Percentiles rank a stretch among this genome's conserved stretches.
Evolutionary conservation across 2,888 invertebrate genomes (phyloP).

Genomic region (Phyllotreta striolata): DNA sequence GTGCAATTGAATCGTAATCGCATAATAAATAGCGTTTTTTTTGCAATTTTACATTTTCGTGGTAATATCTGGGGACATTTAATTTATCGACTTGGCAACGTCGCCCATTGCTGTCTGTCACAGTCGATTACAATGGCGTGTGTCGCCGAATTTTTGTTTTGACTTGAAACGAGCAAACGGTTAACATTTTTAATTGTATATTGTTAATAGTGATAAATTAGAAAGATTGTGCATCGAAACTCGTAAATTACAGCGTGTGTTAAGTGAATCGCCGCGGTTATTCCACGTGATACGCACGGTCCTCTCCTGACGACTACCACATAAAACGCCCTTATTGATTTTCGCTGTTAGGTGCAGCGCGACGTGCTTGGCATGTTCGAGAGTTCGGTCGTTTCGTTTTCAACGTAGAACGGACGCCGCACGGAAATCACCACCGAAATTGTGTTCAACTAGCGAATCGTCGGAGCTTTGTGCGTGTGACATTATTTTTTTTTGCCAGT

Average conservation of each 20-base stretch:
- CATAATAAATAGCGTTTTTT: no score
- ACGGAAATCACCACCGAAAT: constrained; percentile 39
- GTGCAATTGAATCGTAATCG: no score
- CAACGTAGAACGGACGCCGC: constrained; percentile 33
- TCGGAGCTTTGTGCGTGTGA: constrained; percentile 44
- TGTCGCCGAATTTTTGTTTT: constrained; percentile 56
- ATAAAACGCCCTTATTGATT: constrained; percentile 63
- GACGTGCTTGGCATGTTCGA: constrained; percentile 54
- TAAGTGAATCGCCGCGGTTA: constrained; percentile 32
- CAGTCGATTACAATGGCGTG: constrained; percentile 62
- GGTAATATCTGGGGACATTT: no score
- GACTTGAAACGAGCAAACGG: constrained; percentile 40
- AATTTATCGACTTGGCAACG: no score
- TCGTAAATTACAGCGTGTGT: constrained; percentile 25
- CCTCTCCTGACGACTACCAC: constrained; percentile 30
- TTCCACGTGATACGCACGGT: constrained; percentile 35
- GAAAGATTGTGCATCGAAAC: constrained; percentile 35
- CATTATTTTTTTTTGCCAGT: constrained; percentile 44
- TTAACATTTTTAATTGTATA: constrained; percentile 32
- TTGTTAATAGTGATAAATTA: constrained; percentile 26
- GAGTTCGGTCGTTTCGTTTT: constrained; percentile 36
- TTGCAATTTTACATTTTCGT: no score
- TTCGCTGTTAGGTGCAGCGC: constrained; percentile 57
- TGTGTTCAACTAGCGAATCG: constrained; percentile 44
- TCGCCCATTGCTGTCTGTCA: constrained; percentile 35